Base-by-base conservation (phyloP, 2,113 vertebrate genomes). In the Plotosus lineatus region DNA sequence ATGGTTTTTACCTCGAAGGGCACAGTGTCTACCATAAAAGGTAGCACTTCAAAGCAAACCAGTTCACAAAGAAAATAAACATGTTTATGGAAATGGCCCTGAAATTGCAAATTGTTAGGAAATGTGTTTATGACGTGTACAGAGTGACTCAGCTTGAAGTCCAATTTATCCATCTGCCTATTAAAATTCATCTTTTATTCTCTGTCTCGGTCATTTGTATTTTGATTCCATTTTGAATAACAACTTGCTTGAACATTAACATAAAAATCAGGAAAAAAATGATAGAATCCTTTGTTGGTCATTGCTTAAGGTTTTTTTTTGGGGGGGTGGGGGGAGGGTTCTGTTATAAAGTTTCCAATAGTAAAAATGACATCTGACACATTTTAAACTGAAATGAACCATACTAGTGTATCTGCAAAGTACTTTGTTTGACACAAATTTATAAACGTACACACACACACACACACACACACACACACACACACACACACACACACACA, bases 121-220 rank as follows among this genome's bases (percentile, higher is more conserved):
- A 74, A 63, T 81, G 58, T 36, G 12, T 1, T 46, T 23, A 60
- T 33, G 33, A 21, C 26, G 19, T 33, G 19, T 74, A 12, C 66
- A 51, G 38, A 46, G 12, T 73, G 44, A 60, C 48, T 46, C 53
- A 1, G 40, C 42, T 72, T 60, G 66, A 60, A 44, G 72, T 36
- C n/a, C 38, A 72, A 48, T 66, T 66, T 12, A 38, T 72, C 78
- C 33, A 78, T 51, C 44, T 31, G 42, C 61, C 51, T 76, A 60
- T 77, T 58, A 60, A 48, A 78, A 63, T 78, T 78, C 75, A 53
- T 33, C 58, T 60, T 50, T 36, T n/a, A 10, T 72, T 23, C 11
- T 66, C n/a, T 15, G 19, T n/a, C 40, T 60, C 14, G 17, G 33
- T 60, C 28, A 60, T 72, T 79, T 58, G 63, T 72, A 36, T 48